Evolutionary conservation across 1,140 invertebrate genomes (phyloP).

Genomic region (Apis laboriosa): DNA sequence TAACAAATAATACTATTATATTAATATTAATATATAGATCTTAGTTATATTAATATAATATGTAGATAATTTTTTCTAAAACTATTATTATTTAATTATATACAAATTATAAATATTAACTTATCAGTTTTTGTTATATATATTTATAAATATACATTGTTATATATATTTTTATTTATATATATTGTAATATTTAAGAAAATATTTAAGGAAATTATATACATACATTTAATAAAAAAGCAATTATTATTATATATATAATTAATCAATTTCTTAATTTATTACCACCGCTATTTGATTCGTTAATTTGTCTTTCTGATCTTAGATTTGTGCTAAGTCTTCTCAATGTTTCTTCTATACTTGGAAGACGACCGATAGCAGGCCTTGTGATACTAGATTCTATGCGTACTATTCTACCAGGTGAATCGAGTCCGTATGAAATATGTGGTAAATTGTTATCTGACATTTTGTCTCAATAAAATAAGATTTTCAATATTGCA

Average conservation of each 20-base stretch:
- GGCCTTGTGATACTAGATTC: slow-evolving; percentile 60
- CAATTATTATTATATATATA: neutral
- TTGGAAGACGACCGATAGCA: slow-evolving; percentile 61
- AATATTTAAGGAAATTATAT: neutral
- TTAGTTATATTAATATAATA: too few relatives aligned
- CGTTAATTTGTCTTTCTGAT: slow-evolving; percentile 55
- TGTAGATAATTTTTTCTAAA: neutral
- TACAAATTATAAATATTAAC: slow-evolving; percentile 1
- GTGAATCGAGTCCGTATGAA: slow-evolving; percentile 59
- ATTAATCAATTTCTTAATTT: slow-evolving; percentile 6
- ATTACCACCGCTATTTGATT: slow-evolving; percentile 68
- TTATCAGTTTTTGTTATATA: neutral
- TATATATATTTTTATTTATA: neutral
- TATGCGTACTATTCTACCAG: slow-evolving; percentile 64
- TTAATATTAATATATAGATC: neutral
- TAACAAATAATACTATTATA: neutral
- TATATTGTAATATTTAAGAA: slow-evolving; percentile 6
- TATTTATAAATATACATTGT: too few relatives aligned
- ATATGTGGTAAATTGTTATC: slow-evolving; percentile 61
- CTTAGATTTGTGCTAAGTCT: slow-evolving; percentile 69
- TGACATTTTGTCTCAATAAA: slow-evolving; percentile 64
- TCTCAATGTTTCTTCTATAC: slow-evolving; percentile 70
- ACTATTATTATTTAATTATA: neutral
- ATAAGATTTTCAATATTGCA: slow-evolving; percentile 27
- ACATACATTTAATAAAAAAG: neutral